Percentiles rank a stretch among this genome's conserved stretches.
Evolutionary conservation across 2,113 vertebrate species (phyloP).

Genomic region (Oncorhynchus keta): DNA sequence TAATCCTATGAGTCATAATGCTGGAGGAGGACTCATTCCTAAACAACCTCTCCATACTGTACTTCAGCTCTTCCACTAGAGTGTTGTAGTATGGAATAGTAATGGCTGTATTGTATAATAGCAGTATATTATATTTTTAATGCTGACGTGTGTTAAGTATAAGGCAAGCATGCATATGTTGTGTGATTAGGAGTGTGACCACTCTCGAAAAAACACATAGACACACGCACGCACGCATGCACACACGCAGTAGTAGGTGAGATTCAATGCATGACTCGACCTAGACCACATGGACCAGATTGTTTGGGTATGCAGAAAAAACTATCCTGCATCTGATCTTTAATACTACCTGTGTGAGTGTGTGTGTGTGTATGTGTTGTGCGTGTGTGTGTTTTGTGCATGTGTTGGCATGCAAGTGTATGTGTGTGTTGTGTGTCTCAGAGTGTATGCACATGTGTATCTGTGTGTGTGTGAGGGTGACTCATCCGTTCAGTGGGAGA

Average conservation of each 20-base stretch:
- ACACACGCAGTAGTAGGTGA: neutral
- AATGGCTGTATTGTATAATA: neutral
- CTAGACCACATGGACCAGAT: neutral
- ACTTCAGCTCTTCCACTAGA: neutral
- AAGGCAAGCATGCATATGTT: neutral
- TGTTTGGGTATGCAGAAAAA: neutral
- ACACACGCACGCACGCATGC: neutral
- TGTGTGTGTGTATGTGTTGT: neutral
- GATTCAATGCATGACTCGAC: neutral
- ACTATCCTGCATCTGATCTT: neutral
- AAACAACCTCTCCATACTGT: neutral
- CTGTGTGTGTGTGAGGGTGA: constrained; percentile 22
- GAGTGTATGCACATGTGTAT: constrained; percentile 15
- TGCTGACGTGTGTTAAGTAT: neutral
- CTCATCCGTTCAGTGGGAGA: constrained; percentile 42
- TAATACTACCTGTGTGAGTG: neutral
- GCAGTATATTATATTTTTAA: neutral
- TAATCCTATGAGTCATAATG: constrained; percentile 1
- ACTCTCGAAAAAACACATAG: neutral
- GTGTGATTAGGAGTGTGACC: neutral
- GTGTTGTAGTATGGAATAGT: neutral
- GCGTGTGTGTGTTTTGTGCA: neutral
- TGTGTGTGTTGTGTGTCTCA: constrained; percentile 1
- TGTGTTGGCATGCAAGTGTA: neutral
- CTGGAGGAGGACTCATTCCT: neutral